phyloP scores from a whole-genome alignment of 2,888 invertebrate genomes.

The Polia nebulosa region DNA sequence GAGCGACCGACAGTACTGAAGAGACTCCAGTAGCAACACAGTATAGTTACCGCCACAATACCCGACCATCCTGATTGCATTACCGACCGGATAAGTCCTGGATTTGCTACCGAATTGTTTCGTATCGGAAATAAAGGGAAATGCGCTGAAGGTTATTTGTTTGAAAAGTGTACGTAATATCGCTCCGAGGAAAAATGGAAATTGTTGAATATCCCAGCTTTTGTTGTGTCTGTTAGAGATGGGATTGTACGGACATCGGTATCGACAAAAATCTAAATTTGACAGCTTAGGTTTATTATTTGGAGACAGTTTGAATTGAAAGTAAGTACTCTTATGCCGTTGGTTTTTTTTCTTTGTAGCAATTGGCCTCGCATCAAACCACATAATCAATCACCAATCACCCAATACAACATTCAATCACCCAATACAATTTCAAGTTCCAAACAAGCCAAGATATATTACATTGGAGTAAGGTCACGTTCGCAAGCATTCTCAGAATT shows the following conservation, averaged over 20 bases:
- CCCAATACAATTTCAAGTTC: slow-evolving; percentile 4
- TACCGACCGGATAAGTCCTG: slow-evolving; percentile 51
- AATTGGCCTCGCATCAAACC: not conserved
- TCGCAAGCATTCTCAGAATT: not conserved
- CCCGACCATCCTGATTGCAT: slow-evolving; percentile 45
- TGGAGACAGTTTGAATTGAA: not conserved
- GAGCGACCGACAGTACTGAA: no score
- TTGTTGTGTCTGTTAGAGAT: slow-evolving; percentile 9
- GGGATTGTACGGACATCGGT: slow-evolving; percentile 7
- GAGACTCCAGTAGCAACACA: not conserved
- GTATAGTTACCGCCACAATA: slow-evolving; percentile 19
- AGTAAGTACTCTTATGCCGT: no score
- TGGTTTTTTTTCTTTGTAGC: no score
- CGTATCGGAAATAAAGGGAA: slow-evolving; percentile 56
- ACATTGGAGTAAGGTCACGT: not conserved
- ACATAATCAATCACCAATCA: no score
- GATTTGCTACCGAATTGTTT: slow-evolving; percentile 56
- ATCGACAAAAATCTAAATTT: slow-evolving; percentile 11
- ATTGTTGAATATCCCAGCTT: slow-evolving; percentile 7
- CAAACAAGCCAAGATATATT: not conserved
- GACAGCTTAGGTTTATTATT: slow-evolving; percentile 26
- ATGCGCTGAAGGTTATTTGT: slow-evolving; percentile 46
- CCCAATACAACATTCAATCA: slow-evolving; percentile 5
- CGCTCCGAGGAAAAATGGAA: slow-evolving; percentile 14
- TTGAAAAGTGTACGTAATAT: slow-evolving; percentile 41